Conservation (phyloP, 2,797 vertebrate species). For the Rhyacichthys aspro region DNA sequence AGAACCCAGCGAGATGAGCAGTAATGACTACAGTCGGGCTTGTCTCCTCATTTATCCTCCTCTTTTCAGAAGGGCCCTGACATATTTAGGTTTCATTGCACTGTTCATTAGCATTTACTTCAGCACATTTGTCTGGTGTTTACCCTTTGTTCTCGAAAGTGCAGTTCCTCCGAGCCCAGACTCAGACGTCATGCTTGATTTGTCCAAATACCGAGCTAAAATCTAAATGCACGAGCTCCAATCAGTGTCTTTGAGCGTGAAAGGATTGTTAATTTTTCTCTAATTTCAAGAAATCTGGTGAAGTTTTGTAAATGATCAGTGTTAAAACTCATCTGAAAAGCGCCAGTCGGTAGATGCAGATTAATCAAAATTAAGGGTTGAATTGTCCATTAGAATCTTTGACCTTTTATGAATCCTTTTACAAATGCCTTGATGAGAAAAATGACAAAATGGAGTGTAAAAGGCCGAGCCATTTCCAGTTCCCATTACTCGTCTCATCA, state of each 20-base stretch:
- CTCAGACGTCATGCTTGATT: neutral
- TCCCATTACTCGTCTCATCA: neutral
- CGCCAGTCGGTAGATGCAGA: neutral
- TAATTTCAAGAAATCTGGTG: neutral
- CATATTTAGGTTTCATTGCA: constrained; percentile 20
- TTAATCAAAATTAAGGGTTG: neutral
- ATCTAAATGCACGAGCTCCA: neutral
- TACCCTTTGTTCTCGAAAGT: constrained; percentile 1
- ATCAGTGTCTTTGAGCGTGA: neutral
- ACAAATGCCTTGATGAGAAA: constrained; percentile 1
- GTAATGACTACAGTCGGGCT: constrained; percentile 59
- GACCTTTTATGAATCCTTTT: constrained; percentile 3
- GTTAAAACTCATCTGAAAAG: neutral
- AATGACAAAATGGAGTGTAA: neutral
- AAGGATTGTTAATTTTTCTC: too few species aligned
- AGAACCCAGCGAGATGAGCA: constrained; percentile 64
- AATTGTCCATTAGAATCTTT: constrained; percentile 1
- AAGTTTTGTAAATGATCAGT: neutral
- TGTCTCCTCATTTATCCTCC: constrained; percentile 45
- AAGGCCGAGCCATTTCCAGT: neutral
- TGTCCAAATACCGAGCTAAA: neutral
- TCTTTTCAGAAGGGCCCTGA: constrained; percentile 26
- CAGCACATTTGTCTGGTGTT: neutral
- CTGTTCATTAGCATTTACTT: constrained; percentile 1
- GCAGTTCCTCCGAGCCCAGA: neutral